Evolutionary conservation across 2,113 vertebrate species (phyloP).

Genomic region (Lepidothrix coronata): DNA sequence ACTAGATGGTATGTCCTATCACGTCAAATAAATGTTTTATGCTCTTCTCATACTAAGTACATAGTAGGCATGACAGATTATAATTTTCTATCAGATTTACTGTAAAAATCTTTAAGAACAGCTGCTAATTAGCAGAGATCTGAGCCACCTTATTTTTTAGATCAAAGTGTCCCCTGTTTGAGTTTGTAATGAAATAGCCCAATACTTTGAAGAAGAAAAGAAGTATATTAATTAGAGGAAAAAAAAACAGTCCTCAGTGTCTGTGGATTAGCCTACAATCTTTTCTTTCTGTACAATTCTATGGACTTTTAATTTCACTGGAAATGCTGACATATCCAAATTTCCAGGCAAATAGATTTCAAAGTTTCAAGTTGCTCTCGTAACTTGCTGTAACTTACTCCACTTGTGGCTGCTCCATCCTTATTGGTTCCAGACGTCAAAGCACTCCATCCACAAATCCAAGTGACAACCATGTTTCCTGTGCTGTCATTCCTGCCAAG

Average conservation of each 20-base stretch:
- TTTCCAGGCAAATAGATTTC: neutral
- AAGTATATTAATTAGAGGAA: neutral
- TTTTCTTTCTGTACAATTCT: neutral
- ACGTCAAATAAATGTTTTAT: neutral
- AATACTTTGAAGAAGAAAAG: slow-evolving; percentile 46
- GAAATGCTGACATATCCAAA: neutral
- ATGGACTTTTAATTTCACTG: neutral
- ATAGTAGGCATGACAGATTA: neutral
- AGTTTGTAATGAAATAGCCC: slow-evolving; percentile 16
- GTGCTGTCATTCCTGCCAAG: neutral
- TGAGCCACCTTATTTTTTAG: slow-evolving; percentile 24
- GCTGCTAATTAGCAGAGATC: slow-evolving; percentile 46
- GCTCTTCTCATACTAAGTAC: neutral
- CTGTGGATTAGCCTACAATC: neutral
- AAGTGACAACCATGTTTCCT: neutral
- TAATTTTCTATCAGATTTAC: neutral
- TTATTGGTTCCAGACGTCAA: neutral
- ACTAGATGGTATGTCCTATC: neutral
- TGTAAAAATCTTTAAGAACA: slow-evolving; percentile 26
- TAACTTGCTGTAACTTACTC: neutral
- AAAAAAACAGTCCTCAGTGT: neutral
- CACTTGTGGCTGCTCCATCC: neutral
- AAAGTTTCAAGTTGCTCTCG: neutral
- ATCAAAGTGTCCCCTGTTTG: slow-evolving; percentile 37
- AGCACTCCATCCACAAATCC: neutral